Conservation (phyloP, 2,888 invertebrate genomes). For the Dryobotodes eremita region DNA sequence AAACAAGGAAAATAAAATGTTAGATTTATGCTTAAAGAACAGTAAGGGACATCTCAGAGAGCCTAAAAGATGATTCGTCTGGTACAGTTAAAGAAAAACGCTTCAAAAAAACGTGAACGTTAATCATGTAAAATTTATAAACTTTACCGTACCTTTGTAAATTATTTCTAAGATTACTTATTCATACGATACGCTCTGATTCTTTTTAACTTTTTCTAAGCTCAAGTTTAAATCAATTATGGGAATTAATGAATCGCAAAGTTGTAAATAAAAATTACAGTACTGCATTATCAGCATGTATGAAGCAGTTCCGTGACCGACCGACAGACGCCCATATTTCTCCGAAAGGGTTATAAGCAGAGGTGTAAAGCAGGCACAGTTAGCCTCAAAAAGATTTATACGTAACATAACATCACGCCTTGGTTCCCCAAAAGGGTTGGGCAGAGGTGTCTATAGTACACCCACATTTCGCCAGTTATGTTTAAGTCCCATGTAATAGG, state of each 20-base stretch:
- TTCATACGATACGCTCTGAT: conserved; percentile 27
- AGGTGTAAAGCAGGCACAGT: too few relatives aligned
- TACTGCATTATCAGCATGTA: neutral
- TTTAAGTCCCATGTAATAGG: too few relatives aligned
- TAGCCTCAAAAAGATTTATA: too few relatives aligned
- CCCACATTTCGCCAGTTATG: too few relatives aligned
- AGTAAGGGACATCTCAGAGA: neutral
- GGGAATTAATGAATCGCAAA: conserved; percentile 6
- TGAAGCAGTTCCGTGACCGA: neutral
- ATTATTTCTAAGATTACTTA: neutral
- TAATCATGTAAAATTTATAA: too few relatives aligned
- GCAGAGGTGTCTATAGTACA: too few relatives aligned
- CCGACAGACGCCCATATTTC: too few relatives aligned
- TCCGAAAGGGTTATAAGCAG: too few relatives aligned
- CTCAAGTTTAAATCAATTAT: conserved; percentile 13
- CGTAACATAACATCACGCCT: too few relatives aligned
- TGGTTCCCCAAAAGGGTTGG: too few relatives aligned
- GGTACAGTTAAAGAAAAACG: neutral
- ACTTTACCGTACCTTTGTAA: too few relatives aligned
- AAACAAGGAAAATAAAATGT: conserved; percentile 62
- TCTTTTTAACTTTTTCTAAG: conserved; percentile 1
- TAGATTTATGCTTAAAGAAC: neutral
- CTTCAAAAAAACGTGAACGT: neutral
- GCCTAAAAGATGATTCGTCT: neutral
- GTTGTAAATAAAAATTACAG: conserved; percentile 23